Evolutionary conservation across 2,888 invertebrate genomes (phyloP).

Genomic region (Drosophila pseudotakahashii): DNA sequence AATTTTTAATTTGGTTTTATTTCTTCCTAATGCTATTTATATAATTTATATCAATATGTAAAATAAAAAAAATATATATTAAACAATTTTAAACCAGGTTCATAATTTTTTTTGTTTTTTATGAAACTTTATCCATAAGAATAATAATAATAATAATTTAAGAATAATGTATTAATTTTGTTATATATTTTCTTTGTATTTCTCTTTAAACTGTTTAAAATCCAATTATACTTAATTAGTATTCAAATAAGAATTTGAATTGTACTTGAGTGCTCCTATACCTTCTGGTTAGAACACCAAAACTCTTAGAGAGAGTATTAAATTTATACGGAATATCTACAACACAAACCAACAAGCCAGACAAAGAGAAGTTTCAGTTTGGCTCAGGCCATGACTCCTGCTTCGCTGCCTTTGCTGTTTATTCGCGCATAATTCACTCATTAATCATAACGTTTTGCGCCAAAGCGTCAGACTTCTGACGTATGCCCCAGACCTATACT

Average conservation of each 20-base stretch:
- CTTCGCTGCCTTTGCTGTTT: constrained; percentile 74
- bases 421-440: constrained; percentile 81
- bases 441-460: constrained; percentile 79
- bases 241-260: too few relatives aligned
- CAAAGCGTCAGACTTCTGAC: constrained; percentile 63
- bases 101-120: too few relatives aligned
- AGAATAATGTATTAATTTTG: too few relatives aligned
- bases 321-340: constrained; percentile 38
- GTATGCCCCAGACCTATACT: constrained; percentile 44
- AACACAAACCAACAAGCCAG: constrained; percentile 55
- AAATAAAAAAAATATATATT: too few relatives aligned
- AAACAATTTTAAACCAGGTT: too few relatives aligned
- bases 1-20: too few relatives aligned
- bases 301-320: neutral
- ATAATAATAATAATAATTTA: too few relatives aligned
- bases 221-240: too few relatives aligned
- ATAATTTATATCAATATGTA: neutral
- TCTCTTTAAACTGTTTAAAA: too few relatives aligned
- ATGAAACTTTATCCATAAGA: too few relatives aligned
- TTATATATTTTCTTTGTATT: too few relatives aligned
- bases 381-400: constrained; percentile 48
- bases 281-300: neutral
- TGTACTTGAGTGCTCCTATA: rapidly evolving
- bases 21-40: too few relatives aligned
- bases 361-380: constrained; percentile 69